Conservation (phyloP, 2,888 invertebrate genomes). For the Caenorhabditis sp. region DNA sequence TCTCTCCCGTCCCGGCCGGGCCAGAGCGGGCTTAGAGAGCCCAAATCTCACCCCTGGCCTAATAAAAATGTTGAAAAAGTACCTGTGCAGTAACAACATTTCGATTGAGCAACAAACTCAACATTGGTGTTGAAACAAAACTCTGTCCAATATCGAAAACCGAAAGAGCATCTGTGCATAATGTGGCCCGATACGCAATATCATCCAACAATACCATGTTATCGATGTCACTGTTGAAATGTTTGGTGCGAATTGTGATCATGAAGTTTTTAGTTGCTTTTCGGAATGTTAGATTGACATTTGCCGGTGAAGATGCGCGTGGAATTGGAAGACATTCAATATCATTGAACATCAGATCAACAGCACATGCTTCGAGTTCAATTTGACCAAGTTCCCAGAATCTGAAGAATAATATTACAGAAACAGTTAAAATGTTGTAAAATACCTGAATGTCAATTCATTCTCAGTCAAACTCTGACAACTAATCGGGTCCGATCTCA, state of each 20-base stretch:
- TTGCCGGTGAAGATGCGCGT: conserved; percentile 48
- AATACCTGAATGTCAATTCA: conserved; percentile 59
- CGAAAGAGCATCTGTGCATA: conserved; percentile 60
- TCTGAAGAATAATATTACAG: conserved; percentile 20
- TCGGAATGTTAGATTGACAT: conserved; percentile 50
- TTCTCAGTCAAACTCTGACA: conserved; percentile 63
- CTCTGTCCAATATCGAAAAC: conserved; percentile 63
- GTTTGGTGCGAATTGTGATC: conserved; percentile 59
- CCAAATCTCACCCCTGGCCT: no score
- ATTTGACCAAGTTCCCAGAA: conserved; percentile 57
- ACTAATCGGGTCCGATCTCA: conserved; percentile 66
- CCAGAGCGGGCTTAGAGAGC: no score
- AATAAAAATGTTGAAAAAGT: no score
- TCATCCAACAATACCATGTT: conserved; percentile 68
- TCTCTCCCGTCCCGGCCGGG: no score
- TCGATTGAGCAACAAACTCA: conserved; percentile 57
- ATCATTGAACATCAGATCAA: conserved; percentile 44
- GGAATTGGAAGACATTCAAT: conserved; percentile 54
- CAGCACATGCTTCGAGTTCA: conserved; percentile 53
- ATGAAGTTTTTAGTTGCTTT: conserved; percentile 53
- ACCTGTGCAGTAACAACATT: conserved; percentile 63
- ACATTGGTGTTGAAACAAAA: conserved; percentile 64
- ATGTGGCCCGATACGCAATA: conserved; percentile 56
- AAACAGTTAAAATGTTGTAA: no score
- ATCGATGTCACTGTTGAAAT: conserved; percentile 61